Conservation (phyloP, 2,113 vertebrate genomes). For the Dermatemys mawii region DNA sequence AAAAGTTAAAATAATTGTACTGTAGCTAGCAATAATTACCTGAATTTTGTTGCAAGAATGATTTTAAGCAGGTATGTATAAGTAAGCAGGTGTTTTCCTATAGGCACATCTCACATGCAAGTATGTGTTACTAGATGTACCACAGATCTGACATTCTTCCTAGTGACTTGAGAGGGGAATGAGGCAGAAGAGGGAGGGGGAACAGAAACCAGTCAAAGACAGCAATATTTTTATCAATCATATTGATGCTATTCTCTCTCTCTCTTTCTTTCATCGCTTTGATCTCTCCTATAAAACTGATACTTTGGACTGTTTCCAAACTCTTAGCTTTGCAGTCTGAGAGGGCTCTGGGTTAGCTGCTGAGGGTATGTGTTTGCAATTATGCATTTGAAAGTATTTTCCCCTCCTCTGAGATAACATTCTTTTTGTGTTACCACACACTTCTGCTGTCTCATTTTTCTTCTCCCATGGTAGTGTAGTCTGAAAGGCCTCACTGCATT, state of each 20-base stretch:
- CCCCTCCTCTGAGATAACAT: constrained; percentile 75
- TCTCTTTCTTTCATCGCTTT: constrained; percentile 72
- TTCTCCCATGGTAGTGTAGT: constrained; percentile 68
- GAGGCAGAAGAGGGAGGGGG: constrained; percentile 58
- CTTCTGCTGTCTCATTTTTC: constrained; percentile 76
- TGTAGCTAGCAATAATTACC: constrained; percentile 15
- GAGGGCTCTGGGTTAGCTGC: constrained; percentile 72
- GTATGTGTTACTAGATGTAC: constrained; percentile 69
- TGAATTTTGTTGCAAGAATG: neutral
- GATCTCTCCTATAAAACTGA: constrained; percentile 78
- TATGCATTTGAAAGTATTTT: constrained; percentile 77
- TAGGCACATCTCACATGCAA: constrained; percentile 62
- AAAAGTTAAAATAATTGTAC: neutral
- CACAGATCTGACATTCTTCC: constrained; percentile 65
- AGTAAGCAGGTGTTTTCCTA: constrained; percentile 72
- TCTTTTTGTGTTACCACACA: constrained; percentile 78
- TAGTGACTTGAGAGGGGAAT: constrained; percentile 54
- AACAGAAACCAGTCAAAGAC: constrained; percentile 70
- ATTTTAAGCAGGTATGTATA: constrained; percentile 53
- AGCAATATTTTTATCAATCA: constrained; percentile 78
- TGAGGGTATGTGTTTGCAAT: constrained; percentile 78
- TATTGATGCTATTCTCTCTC: constrained; percentile 74
- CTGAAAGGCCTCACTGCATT: constrained; percentile 64
- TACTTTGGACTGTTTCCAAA: constrained; percentile 74
- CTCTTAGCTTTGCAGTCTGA: constrained; percentile 66